These are phyloP conservation scores for Hemiprocne comata DNA, from an alignment of 2,113 vertebrate genomes.

Conservation along the genomic window DNA sequence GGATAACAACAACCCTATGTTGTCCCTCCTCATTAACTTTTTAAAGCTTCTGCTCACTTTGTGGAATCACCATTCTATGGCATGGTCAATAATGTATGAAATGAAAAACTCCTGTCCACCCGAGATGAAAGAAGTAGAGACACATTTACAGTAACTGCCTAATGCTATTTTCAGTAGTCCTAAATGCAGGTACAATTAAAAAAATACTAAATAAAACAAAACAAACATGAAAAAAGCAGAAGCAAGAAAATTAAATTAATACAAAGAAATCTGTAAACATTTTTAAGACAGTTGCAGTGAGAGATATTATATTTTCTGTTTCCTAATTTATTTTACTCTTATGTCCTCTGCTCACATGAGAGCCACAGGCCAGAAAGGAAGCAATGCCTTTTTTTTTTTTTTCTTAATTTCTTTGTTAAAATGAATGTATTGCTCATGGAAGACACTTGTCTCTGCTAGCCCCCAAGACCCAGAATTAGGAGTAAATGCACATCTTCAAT, in stretches of 20 bases:
- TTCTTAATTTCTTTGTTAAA: background rate
- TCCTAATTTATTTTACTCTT: background rate
- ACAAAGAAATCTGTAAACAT: background rate
- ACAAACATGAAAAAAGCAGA: background rate
- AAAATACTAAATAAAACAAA: background rate
- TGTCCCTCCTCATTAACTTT: slow-evolving; percentile 56
- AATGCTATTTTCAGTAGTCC: background rate
- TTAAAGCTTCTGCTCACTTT: slow-evolving; percentile 50
- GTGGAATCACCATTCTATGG: slow-evolving; percentile 10
- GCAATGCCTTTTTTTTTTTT: background rate
- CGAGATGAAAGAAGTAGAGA: background rate
- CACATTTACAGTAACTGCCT: slow-evolving; percentile 2
- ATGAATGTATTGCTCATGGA: background rate
- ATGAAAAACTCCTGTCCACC: slow-evolving; percentile 49
- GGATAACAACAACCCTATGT: background rate
- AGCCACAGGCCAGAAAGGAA: background rate
- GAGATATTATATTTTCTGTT: background rate
- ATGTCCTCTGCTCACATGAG: background rate
- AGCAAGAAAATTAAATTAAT: background rate
- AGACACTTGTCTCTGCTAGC: background rate
- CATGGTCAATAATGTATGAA: slow-evolving; percentile 54
- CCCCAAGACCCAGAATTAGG: background rate
- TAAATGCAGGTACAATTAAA: background rate
- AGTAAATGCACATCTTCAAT: slow-evolving; percentile 10
- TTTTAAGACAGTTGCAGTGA: background rate